Base-by-base conservation (phyloP, 2,888 invertebrate species). In the Chironomus riparius region DNA sequence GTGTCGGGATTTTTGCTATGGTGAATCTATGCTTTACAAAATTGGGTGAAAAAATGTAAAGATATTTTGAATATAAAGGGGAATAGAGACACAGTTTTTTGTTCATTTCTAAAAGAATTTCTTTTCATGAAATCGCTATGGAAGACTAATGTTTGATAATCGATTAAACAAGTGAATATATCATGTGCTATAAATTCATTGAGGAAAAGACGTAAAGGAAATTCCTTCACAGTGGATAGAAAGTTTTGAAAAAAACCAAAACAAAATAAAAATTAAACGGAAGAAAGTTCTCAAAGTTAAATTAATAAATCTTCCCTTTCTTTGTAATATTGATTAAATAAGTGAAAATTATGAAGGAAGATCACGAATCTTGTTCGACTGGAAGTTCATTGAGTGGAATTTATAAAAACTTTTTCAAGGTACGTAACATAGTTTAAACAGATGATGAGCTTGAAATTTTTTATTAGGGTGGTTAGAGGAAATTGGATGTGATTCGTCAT, bases 351-450 rank as follows among this genome's bases (percentile, higher is more conserved):
- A 72, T 72, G 72, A 74, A 74, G 22, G 68, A 74, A 13, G 74
- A 74, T 38, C 47, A 50, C 4, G 68, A 68, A 18, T 47, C 38
- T 6, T 65, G 78, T 74, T 78, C 79, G 38, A 79, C 79, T 38
- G 77, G 77, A 10, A 79, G 79, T 73, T 78, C 79, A 38, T 77
- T 79, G 15, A 79, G 79, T 68, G 79, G 78, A 47, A 77, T 78
- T 47, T 79, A 78, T 77, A 77, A 77, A 21, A 78, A 78, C 62
- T 77, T 79, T 76, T 77, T 78, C 15, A 77, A 78, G 78, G 79
- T 79, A 76, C 68, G 77, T 71, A n/a, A 28, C 13, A 68, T 24
- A n/a, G 22, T 61, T 18, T 21, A 5, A 68, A 38, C 38, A 38
- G 38, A 38, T 38, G 38, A 38, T 38, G 38, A 38, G 38, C 38